Base-by-base conservation (phyloP, 2,888 invertebrate genomes). In the Sinopyrophorus schimmeli region DNA sequence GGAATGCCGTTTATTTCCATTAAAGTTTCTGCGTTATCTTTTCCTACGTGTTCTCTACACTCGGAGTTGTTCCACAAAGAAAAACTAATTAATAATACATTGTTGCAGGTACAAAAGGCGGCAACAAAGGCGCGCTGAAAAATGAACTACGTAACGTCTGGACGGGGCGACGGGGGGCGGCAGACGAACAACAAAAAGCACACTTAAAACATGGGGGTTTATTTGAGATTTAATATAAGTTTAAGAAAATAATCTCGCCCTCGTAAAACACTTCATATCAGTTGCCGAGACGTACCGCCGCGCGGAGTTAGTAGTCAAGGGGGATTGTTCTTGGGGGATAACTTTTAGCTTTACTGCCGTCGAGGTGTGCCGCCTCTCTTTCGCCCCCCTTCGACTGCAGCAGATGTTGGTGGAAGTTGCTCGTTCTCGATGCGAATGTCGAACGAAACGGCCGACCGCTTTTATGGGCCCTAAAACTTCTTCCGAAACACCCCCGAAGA, bases 401-500 rank as follows among this genome's bases (percentile, higher is more conserved):
- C 61, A 60, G 59, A 59, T 61, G 61, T 61, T 57, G 47, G 55
- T 52, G 53, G 56, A 58, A 58, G 52, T 61, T 49, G 42, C 55
- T 53, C 51, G 57, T 58, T 57, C 50, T 53, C 59, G 47, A 54
- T 57, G 59, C 59, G 64, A 61, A 62, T 63, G 56, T 62, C 61
- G 59, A 62, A 54, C 61, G 55, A 56, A 54, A 58, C 54, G 59
- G 44, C 46, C 54, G n/a, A n/a, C 51, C 53, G 40, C 57, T 61
- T 61, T 61, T 61, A 61, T 62, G 57, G 61, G 52, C 58, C 61
- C 41, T 55, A 53, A 57, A 62, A 60, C 53, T 57, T 60, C 61
- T 58, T 52, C 28, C 56, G 40, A 48, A 51, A 40, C 18, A 18
- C 31, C 30, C 37, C n/a, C n/a, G n/a, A 44, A 51, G 47, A 51